Percentiles rank a stretch among this genome's conserved stretches.
Evolutionary conservation across 2,888 invertebrate species (phyloP).

Genomic region (Amblyjoppa proteus): DNA sequence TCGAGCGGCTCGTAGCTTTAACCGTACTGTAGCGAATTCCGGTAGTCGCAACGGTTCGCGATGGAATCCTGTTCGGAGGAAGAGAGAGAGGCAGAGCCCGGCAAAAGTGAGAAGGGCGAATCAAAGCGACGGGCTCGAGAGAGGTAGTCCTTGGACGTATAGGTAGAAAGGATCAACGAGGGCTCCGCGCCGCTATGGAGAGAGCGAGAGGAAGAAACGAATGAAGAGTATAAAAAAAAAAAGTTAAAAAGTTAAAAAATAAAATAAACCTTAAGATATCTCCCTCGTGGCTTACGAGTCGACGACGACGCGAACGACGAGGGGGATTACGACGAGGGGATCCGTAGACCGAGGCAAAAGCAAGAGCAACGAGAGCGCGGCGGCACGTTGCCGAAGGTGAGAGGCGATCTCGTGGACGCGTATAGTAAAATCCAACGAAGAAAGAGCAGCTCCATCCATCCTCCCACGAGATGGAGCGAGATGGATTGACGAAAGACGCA

Average conservation of each 20-base stretch:
- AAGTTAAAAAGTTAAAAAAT: neutral
- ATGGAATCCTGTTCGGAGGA: slow-evolving; percentile 62
- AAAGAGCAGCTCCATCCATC: slow-evolving; percentile 57
- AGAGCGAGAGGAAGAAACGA: slow-evolving; percentile 37
- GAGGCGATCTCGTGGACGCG: slow-evolving; percentile 63
- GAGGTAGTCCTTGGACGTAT: slow-evolving; percentile 57
- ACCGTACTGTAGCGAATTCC: slow-evolving; percentile 52
- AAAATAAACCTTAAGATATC: slow-evolving; percentile 30
- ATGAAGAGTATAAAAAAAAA: slow-evolving; percentile 10
- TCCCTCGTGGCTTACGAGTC: slow-evolving; percentile 42
- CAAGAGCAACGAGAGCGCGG: slow-evolving; percentile 47
- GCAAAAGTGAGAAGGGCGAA: slow-evolving; percentile 47
- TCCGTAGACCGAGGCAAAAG: slow-evolving; percentile 31
- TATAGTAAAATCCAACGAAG: slow-evolving; percentile 56
- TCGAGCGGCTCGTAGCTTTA: slow-evolving; percentile 2
- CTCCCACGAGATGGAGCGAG: slow-evolving; percentile 63
- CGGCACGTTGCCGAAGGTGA: slow-evolving; percentile 64
- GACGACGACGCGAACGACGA: slow-evolving; percentile 35
- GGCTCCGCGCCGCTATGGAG: slow-evolving; percentile 38
- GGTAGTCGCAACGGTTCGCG: slow-evolving; percentile 52
- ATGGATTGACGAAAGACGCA: slow-evolving; percentile 41
- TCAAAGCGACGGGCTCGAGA: slow-evolving; percentile 51
- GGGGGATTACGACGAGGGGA: slow-evolving; percentile 22
- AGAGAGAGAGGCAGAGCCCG: slow-evolving; percentile 17
- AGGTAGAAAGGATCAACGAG: slow-evolving; percentile 66